Conservation (phyloP, 2,113 vertebrate species). For the Hippolais icterina region DNA sequence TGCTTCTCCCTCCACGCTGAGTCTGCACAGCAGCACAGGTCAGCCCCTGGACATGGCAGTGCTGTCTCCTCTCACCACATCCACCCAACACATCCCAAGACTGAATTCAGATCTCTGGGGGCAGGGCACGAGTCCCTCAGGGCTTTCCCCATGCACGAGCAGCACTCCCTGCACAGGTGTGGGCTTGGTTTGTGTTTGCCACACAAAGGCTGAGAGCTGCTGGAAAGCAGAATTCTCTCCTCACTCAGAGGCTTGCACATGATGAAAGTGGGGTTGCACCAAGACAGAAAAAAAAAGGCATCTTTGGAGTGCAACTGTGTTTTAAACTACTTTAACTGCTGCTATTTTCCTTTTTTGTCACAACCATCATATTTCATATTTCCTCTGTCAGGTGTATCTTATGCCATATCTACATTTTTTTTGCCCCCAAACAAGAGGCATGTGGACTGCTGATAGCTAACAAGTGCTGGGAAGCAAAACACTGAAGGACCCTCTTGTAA, state of each 20-base stretch:
- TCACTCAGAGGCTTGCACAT: neutral
- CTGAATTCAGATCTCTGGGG: neutral
- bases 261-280: neutral
- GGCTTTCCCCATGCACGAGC: neutral
- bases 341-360: neutral
- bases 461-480: slow-evolving; percentile 34
- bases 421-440: neutral
- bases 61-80: neutral
- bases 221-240: neutral
- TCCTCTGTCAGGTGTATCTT: neutral
- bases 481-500: neutral
- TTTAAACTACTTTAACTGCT: neutral
- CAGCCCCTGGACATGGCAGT: accelerated
- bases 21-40: neutral
- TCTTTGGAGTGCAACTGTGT: neutral
- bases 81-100: neutral
- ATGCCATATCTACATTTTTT: neutral
- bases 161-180: accelerated
- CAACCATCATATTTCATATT: neutral
- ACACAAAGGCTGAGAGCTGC: neutral
- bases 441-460: neutral
- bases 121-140: neutral
- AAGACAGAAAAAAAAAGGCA: neutral
- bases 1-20: neutral
- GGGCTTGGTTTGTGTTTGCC: neutral